A percentile compares a stretch with the other conserved stretches of the same genome.
Evolutionary conservation across 2,888 invertebrate genomes (phyloP).

Genomic region (Eugnorisma glareosa): DNA sequence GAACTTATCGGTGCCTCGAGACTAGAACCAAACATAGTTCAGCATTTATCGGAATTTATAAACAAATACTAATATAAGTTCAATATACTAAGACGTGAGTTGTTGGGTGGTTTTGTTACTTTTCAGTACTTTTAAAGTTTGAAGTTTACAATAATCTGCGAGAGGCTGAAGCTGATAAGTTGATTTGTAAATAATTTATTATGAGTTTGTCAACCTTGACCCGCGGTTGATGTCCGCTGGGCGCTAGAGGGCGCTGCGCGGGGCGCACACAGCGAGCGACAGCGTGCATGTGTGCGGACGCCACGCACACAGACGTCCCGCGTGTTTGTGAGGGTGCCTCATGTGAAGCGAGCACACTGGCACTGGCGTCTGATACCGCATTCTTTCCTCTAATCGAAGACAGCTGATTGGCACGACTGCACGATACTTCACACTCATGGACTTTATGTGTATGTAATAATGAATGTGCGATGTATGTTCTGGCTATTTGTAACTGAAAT

Average conservation of each 20-base stretch:
- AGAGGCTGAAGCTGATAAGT: conserved; percentile 75
- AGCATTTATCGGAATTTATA: conserved; percentile 83
- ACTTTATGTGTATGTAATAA: conserved; percentile 62
- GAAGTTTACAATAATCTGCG: conserved; percentile 57
- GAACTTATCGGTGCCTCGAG: conserved; percentile 82
- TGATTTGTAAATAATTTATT: conserved; percentile 84
- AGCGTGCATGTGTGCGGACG: conserved; percentile 75
- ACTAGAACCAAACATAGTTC: conserved; percentile 78
- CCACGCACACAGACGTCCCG: conserved; percentile 75
- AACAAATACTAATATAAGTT: conserved; percentile 77
- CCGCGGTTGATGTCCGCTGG: conserved; percentile 74
- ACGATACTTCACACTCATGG: conserved; percentile 64
- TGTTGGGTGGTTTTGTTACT: conserved; percentile 55
- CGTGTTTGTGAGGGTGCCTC: conserved; percentile 75
- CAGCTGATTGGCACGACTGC: conserved; percentile 78
- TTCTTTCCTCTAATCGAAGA: conserved; percentile 77
- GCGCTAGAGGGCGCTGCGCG: conserved; percentile 84
- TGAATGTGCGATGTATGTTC: conserved; percentile 52
- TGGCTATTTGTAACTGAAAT: conserved; percentile 47
- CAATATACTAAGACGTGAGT: conserved; percentile 65
- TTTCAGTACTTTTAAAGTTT: conserved; percentile 56
- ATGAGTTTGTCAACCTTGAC: conserved; percentile 89
- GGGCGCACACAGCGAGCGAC: conserved; percentile 74
- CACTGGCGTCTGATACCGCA: conserved; percentile 71
- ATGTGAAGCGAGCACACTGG: conserved; percentile 76